Evolutionary conservation across 2,797 vertebrate species (phyloP), one percentile per base, ranked within the genome.

Genomic region (Xiphophorus birchmanni): DNA sequence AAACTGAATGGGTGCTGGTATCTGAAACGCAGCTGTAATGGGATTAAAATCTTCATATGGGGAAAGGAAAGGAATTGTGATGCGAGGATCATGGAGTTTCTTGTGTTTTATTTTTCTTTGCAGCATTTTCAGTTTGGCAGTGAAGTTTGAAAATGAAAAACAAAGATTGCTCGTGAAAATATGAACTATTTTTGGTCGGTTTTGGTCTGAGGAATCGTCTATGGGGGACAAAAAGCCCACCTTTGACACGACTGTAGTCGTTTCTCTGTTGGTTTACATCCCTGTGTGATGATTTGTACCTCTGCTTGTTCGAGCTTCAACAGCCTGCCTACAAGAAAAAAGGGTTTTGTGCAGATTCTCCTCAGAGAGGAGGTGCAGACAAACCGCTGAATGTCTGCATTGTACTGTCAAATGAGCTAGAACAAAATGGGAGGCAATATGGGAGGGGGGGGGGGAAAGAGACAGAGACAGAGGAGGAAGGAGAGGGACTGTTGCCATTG

Each of bases 381-480:
- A 88, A 90, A 89, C 88, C 73, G 23, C 84, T 94, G 91, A 94
- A 93, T 93, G 92, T 92, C 90, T 85, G 89, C 90, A 93, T 94
- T 93, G 93, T 94, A 73, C 96, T 96, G 80, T 96, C 96, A 95
- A 98, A 97, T 90, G 96, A 96, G 0, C 96, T 93, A 87, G 95
- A 96, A 97, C 95, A 89, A 93, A 92, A 91, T 85, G 80, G 80
- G 82, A 89, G 86, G 85, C 84, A 82, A 89, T 71, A 86, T 37
- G 63, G 78, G 71, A 74, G 74, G 13, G 4, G 74, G 9, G 2
- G n/a, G 65, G 44, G 7, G 32, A 60, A 32, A 60, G 78, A 74
- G 74, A 84, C 40, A 74, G 76, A 82, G 90, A 84, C 75, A 47
- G 77, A 77, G 82, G 84, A 86, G 89, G 83, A 80, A 77, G 84